phyloP scores from a whole-genome alignment of 2,888 invertebrate species.

The Bellardia pandia region DNA sequence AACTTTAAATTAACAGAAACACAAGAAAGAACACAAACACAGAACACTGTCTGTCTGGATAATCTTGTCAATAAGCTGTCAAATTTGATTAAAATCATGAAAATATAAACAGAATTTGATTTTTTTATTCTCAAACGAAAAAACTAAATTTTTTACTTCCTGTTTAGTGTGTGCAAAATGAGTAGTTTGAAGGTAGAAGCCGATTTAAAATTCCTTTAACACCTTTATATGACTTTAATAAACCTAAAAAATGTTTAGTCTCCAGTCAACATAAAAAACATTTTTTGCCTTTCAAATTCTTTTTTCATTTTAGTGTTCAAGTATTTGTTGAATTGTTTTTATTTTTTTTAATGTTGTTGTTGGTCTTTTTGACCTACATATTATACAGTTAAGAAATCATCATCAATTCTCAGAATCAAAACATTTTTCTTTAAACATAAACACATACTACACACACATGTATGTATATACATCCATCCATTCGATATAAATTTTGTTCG shows the following conservation, averaged over 20 bases:
- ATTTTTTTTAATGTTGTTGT: background rate
- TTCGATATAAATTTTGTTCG: background rate
- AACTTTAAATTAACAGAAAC: constrained; percentile 2
- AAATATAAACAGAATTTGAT: constrained; percentile 11
- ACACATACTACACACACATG: constrained; percentile 2
- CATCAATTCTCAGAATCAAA: constrained; percentile 62
- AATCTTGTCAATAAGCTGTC: constrained; percentile 63
- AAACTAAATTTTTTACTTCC: constrained; percentile 38
- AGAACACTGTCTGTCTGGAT: constrained; percentile 35
- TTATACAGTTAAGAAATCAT: constrained; percentile 67
- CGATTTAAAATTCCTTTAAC: constrained; percentile 59
- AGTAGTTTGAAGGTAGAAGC: constrained; percentile 36
- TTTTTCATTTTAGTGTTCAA: background rate
- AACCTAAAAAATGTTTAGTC: constrained; percentile 44
- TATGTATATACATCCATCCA: background rate
- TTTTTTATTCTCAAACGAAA: background rate
- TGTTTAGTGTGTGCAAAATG: constrained; percentile 6
- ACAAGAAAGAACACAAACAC: background rate
- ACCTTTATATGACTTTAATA: constrained; percentile 56
- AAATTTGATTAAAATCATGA: constrained; percentile 57
- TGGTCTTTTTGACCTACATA: constrained; percentile 62
- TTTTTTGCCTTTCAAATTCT: constrained; percentile 46
- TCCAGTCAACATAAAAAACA: constrained; percentile 30
- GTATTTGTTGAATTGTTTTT: background rate
- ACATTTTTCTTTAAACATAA: constrained; percentile 44